Conservation (phyloP, 1,140 invertebrate species). For the Patella vulgata region DNA sequence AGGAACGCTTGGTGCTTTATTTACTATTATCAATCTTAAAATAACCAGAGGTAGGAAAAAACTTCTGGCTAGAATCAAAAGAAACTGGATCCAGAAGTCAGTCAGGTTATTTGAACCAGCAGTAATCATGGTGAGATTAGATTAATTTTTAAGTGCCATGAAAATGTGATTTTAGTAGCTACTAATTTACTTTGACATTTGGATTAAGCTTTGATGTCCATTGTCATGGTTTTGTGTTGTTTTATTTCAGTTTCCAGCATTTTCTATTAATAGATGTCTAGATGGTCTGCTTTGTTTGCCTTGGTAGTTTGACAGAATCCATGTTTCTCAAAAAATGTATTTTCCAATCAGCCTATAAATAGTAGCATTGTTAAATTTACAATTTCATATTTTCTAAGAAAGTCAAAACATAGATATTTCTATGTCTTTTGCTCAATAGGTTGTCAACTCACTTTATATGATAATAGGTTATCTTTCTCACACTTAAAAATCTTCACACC, state of each 20-base stretch:
- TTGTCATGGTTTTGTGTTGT: background rate
- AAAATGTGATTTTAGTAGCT: conserved; percentile 7
- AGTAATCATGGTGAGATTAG: conserved; percentile 56
- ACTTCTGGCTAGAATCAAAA: conserved; percentile 45
- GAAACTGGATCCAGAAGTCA: conserved; percentile 46
- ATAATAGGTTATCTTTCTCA: no score
- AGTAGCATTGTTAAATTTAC: no score
- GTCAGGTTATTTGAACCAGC: conserved; percentile 57
- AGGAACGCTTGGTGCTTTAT: conserved; percentile 56
- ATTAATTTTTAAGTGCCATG: background rate
- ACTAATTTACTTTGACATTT: background rate
- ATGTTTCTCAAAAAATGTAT: no score
- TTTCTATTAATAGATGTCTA: background rate
- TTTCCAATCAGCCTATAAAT: no score
- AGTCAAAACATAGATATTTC: no score
- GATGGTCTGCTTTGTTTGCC: background rate
- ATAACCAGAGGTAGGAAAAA: conserved; percentile 50
- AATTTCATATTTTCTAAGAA: no score
- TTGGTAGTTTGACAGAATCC: background rate
- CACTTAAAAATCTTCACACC: no score
- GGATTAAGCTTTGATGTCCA: conserved; percentile 1
- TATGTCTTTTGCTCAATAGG: no score
- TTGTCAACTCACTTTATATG: no score
- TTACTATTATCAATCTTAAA: conserved; percentile 62
- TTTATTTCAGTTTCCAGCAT: background rate